These are phyloP conservation scores for Lepisosteus osseus DNA, from an alignment of 2,113 vertebrate genomes.

Conservation along the genomic window DNA sequence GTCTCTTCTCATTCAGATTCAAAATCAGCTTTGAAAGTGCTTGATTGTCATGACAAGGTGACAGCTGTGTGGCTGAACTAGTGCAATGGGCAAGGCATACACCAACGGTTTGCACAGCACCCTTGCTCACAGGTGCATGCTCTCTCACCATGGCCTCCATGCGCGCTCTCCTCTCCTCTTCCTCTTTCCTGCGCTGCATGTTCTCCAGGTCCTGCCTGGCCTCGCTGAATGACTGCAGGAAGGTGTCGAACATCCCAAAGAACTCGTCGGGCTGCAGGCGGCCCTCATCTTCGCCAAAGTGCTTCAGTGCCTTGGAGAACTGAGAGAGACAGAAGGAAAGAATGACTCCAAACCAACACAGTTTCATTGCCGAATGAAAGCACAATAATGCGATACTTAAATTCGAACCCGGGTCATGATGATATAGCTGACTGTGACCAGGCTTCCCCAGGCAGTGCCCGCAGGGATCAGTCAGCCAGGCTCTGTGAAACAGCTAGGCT, in stretches of 20 bases:
- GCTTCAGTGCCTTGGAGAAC: constrained; percentile 85
- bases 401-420: no score
- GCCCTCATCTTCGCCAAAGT: constrained; percentile 87
- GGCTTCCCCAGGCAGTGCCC: neutral
- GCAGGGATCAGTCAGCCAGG: neutral
- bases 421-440: neutral
- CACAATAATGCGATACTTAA: no score
- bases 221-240: constrained; percentile 88
- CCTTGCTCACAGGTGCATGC: no score
- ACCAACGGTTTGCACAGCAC: no score
- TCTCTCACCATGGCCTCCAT: constrained; percentile 89
- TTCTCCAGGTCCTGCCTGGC: constrained; percentile 91
- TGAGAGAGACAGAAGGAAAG: constrained; percentile 38
- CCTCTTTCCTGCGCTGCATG: constrained; percentile 90
- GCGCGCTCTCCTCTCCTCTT: constrained; percentile 87
- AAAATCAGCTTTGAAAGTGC: no score
- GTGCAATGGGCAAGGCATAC: no score
- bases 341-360: neutral
- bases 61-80: no score
- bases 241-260: constrained; percentile 95
- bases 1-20: no score
- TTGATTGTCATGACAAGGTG: no score
- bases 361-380: no score
- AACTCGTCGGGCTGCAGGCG: constrained; percentile 94
- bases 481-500: neutral